Percentiles rank a stretch among this genome's conserved stretches.
Conservation (phyloP, 2,797 vertebrate genomes). For the Leptatherina wallacei region DNA sequence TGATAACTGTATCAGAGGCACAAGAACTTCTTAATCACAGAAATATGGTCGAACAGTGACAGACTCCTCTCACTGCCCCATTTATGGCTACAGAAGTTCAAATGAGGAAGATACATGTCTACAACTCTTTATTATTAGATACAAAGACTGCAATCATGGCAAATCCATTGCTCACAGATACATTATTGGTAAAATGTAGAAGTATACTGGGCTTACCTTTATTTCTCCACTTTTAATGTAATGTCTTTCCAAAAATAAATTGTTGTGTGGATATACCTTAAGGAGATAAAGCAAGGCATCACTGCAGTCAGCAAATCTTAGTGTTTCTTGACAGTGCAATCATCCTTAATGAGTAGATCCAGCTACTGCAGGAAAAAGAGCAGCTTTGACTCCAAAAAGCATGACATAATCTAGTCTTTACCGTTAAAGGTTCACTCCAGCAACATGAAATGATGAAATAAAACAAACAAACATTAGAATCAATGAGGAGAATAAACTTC, state of each 20-base stretch:
- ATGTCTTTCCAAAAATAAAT: neutral
- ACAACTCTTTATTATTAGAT: neutral
- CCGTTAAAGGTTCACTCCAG: conserved; percentile 6
- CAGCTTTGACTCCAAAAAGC: neutral
- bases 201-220: conserved; percentile 7
- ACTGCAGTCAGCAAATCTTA: neutral
- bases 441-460: conserved; percentile 16
- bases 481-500: conserved; percentile 11
- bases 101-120: conserved; percentile 31
- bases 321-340: neutral
- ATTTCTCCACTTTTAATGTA: conserved; percentile 1
- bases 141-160: neutral
- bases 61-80: conserved; percentile 46
- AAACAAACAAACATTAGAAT: neutral
- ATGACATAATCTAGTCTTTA: neutral
- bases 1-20: conserved; percentile 58
- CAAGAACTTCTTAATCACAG: conserved; percentile 61
- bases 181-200: conserved; percentile 17
- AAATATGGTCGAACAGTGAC: conserved; percentile 58
- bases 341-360: neutral
- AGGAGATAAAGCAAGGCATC: neutral
- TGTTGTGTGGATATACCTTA: neutral
- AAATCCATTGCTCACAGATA: neutral
- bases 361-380: neutral
- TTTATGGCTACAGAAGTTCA: conserved; percentile 26